These are phyloP conservation scores for Ispidina picta DNA, from an alignment of 2,797 vertebrate genomes.

Conservation along the genomic window DNA sequence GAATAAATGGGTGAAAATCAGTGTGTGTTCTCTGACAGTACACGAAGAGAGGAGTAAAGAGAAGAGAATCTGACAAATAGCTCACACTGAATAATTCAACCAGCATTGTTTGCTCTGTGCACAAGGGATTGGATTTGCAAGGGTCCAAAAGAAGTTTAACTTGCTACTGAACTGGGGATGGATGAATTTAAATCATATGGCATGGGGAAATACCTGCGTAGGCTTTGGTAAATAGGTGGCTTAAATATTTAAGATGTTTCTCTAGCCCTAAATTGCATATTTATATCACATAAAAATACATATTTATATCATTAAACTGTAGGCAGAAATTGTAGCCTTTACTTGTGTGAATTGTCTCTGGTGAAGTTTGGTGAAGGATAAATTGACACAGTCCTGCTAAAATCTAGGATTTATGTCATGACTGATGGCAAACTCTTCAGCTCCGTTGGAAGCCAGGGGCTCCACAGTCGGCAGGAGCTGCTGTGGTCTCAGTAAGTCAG, in stretches of 20 bases:
- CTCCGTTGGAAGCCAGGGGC: not conserved
- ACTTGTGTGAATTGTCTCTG: rapidly evolving
- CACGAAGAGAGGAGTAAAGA: not conserved
- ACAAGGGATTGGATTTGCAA: not conserved
- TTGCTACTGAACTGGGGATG: not conserved
- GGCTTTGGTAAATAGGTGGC: not conserved
- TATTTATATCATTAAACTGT: not conserved
- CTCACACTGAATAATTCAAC: not conserved
- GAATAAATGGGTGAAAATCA: slow-evolving; percentile 13
- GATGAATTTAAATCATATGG: not conserved
- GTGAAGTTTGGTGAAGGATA: not conserved
- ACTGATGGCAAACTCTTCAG: not conserved
- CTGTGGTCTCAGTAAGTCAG: not conserved
- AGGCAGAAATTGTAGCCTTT: not conserved
- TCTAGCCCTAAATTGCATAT: not conserved
- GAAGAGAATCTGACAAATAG: not conserved
- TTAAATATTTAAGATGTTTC: not conserved
- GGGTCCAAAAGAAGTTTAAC: not conserved
- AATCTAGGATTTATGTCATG: not conserved
- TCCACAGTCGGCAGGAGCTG: not conserved
- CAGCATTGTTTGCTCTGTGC: not conserved
- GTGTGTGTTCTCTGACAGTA: not conserved
- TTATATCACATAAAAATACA: not conserved
- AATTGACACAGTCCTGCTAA: not conserved
- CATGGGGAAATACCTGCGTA: not conserved